A percentile compares a stretch with the other conserved stretches of the same genome.
Evolutionary conservation across 2,888 invertebrate species (phyloP).

Genomic region (Drosophila subsilvestris): DNA sequence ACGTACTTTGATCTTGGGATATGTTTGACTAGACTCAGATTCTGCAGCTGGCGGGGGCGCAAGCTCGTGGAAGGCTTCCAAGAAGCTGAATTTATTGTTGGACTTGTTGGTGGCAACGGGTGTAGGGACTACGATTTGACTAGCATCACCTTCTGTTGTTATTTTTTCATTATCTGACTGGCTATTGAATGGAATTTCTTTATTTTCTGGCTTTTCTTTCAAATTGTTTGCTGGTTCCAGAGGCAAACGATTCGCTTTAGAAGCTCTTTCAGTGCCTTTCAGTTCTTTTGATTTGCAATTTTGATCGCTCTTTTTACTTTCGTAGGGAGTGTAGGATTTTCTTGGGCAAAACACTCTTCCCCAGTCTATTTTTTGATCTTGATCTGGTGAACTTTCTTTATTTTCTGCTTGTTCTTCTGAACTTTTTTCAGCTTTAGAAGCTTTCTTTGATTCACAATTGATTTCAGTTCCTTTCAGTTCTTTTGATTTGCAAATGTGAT

Average conservation of each 20-base stretch:
- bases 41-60: neutral
- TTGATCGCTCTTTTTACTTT: too few species aligned
- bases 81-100: neutral
- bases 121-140: neutral
- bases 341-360: too few species aligned
- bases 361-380: neutral
- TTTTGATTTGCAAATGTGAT: neutral
- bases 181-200: too few species aligned
- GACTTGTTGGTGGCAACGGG: neutral
- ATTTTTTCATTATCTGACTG: too few species aligned
- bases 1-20: constrained; percentile 75
- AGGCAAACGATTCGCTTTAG: neutral
- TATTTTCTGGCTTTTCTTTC: too few species aligned
- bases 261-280: neutral
- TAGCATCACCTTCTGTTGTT: neutral
- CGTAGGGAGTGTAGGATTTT: too few species aligned
- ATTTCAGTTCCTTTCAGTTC: neutral
- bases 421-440: neutral
- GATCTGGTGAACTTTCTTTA: neutral
- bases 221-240: too few species aligned
- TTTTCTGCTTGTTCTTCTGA: neutral
- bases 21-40: constrained; percentile 1
- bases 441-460: neutral
- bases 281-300: too few species aligned
- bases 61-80: too few species aligned